Evolutionary conservation across 2,888 invertebrate species (phyloP), one percentile per base, ranked within the genome.

Genomic region (Limnephilus rhombicus): DNA sequence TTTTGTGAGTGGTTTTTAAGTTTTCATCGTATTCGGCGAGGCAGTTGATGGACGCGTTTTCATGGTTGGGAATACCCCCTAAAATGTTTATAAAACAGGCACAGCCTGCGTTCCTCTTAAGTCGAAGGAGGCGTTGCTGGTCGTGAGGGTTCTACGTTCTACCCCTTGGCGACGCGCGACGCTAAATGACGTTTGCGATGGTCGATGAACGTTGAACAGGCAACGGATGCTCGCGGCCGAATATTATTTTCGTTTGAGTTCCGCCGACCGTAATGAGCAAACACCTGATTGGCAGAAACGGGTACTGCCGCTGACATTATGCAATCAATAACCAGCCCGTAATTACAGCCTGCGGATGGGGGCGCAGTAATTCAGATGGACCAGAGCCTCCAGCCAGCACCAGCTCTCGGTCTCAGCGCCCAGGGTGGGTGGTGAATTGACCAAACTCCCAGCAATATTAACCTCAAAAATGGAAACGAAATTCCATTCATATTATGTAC

Each of bases 201-300:
- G 68, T 68, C 53, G 53, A 53, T 53, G 53, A 53, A 53, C 53
- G 53, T 15, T 53, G 15, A 53, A 53, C 53, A 18, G 15, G 3
- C 15, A 18, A 53, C 53, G 53, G 83, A 15, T 34, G 83, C 24
- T 83, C 37, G 83, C 41, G 24, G 31, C 82, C 34, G 34, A 82
- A 82, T 34, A 82, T 82, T 18, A 34, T 37, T 18, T 83, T 83
- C 83, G 37, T 83, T 83, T 34, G 37, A 83, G 83, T 31, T 34
- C 83, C 41, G 83, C 41, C 82, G 83, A 41, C 34, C 83, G 83
- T 83, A 83, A 83, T 83, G 37, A 83, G 83, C 83, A 34, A 83
- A 34, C 83, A 83, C 83, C 83, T 83, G 83, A 83, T 83, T 83
- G 83, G 83, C 83, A 83, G 37, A 34, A 83, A 83, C n/a, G 37